Percentiles rank a stretch among this genome's conserved stretches.
Conservation (phyloP, 2,888 invertebrate species). For the Lepidocyrtinus sp. region DNA sequence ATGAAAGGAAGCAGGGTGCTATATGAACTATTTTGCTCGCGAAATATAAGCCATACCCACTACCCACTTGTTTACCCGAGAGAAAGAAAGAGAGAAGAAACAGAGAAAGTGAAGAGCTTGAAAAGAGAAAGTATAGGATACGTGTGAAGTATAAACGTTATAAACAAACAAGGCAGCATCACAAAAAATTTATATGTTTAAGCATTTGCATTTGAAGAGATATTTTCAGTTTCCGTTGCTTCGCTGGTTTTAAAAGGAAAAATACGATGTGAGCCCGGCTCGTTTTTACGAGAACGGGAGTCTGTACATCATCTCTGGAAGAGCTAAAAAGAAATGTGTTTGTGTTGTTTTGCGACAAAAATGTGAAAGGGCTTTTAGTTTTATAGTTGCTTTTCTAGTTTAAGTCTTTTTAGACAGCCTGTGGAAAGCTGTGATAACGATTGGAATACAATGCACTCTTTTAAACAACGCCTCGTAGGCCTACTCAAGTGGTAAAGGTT, state of each 20-base stretch:
- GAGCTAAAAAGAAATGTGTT: too few relatives aligned
- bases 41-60: too few relatives aligned
- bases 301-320: conserved; percentile 26
- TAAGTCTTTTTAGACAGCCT: conserved; percentile 52
- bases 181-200: conserved; percentile 23
- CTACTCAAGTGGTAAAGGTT: too few relatives aligned
- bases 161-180: background rate
- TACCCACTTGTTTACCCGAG: too few relatives aligned
- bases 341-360: background rate
- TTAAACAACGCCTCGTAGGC: background rate
- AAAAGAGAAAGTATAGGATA: too few relatives aligned
- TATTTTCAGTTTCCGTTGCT: conserved; percentile 10
- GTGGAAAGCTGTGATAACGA: conserved; percentile 53
- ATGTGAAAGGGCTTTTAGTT: conserved; percentile 24
- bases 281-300: conserved; percentile 24
- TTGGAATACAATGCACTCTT: conserved; percentile 19
- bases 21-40: too few relatives aligned
- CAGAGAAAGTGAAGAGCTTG: too few relatives aligned
- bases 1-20: too few relatives aligned
- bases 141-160: conserved; percentile 16
- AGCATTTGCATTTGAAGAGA: conserved; percentile 45
- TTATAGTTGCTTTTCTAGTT: conserved; percentile 29
- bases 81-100: too few relatives aligned
- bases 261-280: conserved; percentile 23
- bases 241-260: background rate